Base-by-base conservation (phyloP, 1,140 invertebrate species). In the Papilio polytes region DNA sequence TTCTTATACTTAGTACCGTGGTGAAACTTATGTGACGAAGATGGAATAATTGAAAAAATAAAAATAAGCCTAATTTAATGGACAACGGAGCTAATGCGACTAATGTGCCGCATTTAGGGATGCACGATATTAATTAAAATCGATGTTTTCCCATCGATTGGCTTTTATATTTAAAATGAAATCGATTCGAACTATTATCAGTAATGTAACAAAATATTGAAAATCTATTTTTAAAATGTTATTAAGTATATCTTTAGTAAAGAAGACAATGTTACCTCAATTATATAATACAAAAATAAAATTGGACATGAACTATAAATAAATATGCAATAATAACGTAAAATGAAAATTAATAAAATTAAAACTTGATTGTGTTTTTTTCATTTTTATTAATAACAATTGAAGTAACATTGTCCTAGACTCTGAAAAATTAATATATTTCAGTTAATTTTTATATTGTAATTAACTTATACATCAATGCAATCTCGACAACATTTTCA, bases 1-100 rank as follows among this genome's bases (percentile, higher is more conserved):
- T 85, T 82, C 85, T 83, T 89, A 85, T 83, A 82, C 82, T 90
- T 92, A 92, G 88, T 91, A 92, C 87, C 87, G 89, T 84, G 86
- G 91, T 91, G 91, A 89, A 80, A 80, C 53, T 78, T 59, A 63
- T 78, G 56, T 63, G 56, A 78, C 26, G 15, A 89, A 91, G 88
- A 88, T 89, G 86, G 85, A 90, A 87, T 89, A 88, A 84, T 80
- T 83, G 80, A 83, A 82, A n/a, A 77, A 48, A 70, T 12, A 48
- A 78, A 81, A 87, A 85, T 89, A 88, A 90, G 87, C 88, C 87
- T 90, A 90, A 12, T 56, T 81, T 85, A 88, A 89, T 89, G 87
- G 85, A 89, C 85, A 87, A 82, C 78, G 83, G 78, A 74, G 85
- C 63, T 63, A 76, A 80, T 20, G 46, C 46, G 20, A 48, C 20